These are phyloP conservation scores for Pterophyllum scalare DNA, from an alignment of 2,113 vertebrate species.

Conservation along the genomic window DNA sequence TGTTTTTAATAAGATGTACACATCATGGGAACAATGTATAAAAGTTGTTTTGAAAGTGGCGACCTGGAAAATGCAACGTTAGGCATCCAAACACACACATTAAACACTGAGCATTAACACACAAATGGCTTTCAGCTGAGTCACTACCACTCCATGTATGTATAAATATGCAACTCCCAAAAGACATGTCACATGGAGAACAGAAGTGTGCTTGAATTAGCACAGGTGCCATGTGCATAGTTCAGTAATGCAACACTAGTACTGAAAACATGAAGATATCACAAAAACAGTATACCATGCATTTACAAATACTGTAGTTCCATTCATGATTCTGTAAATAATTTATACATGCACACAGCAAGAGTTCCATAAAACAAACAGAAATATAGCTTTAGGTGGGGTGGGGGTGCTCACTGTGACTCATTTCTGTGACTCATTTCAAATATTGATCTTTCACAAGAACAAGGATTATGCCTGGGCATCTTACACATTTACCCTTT, in stretches of 20 bases:
- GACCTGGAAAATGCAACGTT: neutral
- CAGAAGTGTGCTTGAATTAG: neutral
- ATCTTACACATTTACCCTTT: neutral
- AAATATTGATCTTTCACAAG: neutral
- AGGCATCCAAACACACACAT: neutral
- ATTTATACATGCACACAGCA: conserved; percentile 15
- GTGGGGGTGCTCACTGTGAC: neutral
- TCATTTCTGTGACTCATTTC: no score
- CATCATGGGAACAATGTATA: neutral
- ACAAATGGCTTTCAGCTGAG: neutral
- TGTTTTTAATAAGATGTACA: neutral
- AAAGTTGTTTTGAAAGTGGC: neutral
- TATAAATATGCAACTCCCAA: neutral
- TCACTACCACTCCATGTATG: neutral
- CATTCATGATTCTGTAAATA: conserved; percentile 9
- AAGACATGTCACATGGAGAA: neutral
- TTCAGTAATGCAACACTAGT: neutral
- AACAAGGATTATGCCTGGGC: neutral
- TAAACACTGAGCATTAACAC: neutral
- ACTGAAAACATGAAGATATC: neutral
- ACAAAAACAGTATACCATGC: conserved; percentile 44
- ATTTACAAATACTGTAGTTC: conserved; percentile 27
- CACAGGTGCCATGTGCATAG: neutral
- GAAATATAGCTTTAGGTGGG: neutral
- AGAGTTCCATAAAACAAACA: neutral